Evolutionary conservation across 2,888 invertebrate species (phyloP), one percentile per base, ranked within the genome.

Genomic region (Chelonus formosanus): DNA sequence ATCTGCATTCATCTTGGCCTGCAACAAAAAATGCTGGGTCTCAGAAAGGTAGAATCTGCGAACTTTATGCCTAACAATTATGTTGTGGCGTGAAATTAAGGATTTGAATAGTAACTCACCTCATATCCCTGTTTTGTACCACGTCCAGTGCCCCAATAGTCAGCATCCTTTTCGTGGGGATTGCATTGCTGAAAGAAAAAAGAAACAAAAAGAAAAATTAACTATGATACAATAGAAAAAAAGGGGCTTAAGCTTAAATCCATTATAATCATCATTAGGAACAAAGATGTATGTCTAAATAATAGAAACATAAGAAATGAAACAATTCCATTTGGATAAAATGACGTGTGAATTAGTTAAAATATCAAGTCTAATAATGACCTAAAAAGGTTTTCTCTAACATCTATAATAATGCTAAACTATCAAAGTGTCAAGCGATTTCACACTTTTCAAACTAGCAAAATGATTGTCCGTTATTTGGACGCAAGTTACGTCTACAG

Each of bases 1-100:
- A 73, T 84, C 84, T 63, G 84, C 82, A 74, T 86, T 86, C 87
- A 88, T 88, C 77, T 88, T 87, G 64, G 87, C 87, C 83, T 84
- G 83, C 72, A 84, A 84, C 81, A 84, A 72, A 80, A 83, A 82
- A 76, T 84, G 84, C 84, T 84, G 73, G 74, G 77, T 76, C 78
- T 82, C 78, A 84, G 76, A 74, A 82, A 79, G 52, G 77, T 82
- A 80, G 79, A 80, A 81, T 76, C 64, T 69, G 69, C 57, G 34
- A 35, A 40, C 44, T 52, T 8, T 10, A 62, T 32, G 43, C 35
- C 3, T 34, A 10, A 58, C 35, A n/a, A 48, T 35, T 47, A 32
- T 36, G n/a, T 35, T 54, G 35, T 36, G 8, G 10, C 34, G 8
- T 44, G 1, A 44, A 63, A 35, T 2, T 8, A 3, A 34, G 7